Evolutionary conservation across 2,797 vertebrate species (phyloP), one percentile per base, ranked within the genome.

Genomic region (Uromys caudimaculatus): DNA sequence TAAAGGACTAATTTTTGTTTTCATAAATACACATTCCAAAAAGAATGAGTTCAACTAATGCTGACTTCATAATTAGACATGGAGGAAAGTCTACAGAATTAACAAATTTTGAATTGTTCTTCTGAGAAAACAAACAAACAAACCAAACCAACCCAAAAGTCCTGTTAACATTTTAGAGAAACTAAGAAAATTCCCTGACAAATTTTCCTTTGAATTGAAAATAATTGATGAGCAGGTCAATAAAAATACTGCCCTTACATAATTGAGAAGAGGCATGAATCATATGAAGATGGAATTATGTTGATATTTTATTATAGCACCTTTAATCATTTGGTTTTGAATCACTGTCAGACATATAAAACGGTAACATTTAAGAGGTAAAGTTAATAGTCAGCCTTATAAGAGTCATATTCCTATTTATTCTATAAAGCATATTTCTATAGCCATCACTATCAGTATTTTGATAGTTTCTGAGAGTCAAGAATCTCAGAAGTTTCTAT

Each of bases 301-400:
- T 16, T 93, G 60, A 84, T 81, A 91, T 90, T 86, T 91, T 77
- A 87, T 35, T 85, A 12, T 41, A 60, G 10, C 9, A 24, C 62
- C 76, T 71, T 81, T 54, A 89, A 29, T 35, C 95, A 17, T 52
- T 24, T 75, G 14, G 91, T 83, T 95, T 97, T 84, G 73, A 91
- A 27, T 75, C 7, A 35, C 84, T 94, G 5, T 93, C 56, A 83
- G 76, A 93, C 56, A 75, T 0, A 56, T 17, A 27, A 92, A 4
- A 58, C 87, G 52, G 77, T 29, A 82, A 91, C 73, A 52, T 85
- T 29, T 23, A 62, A 81, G 58, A 75, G 10, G 35, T n/a, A 84
- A 73, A 69, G n/a, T 93, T 87, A 24, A 83, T 76, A 89, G 3
- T 88, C 2, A 90, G 7, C 60, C 44, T 9, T 93, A 14, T 58